These are phyloP conservation scores for Tenodera sinensis DNA, from an alignment of 2,888 invertebrate species.

Conservation along the genomic window DNA sequence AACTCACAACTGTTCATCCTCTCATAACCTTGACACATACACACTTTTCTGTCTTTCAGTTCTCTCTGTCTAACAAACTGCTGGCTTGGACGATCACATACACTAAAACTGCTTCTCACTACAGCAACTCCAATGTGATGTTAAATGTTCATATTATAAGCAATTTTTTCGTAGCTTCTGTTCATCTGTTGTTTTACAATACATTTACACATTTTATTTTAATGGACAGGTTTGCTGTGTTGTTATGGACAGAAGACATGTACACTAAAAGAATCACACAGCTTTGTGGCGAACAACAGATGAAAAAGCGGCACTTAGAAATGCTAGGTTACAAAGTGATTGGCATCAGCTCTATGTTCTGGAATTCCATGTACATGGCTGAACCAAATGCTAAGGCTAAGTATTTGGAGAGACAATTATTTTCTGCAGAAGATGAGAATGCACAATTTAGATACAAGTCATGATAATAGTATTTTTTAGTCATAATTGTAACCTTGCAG, in stretches of 20 bases:
- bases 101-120: too few relatives aligned
- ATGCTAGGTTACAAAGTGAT: conserved; percentile 60
- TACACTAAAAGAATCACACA: conserved; percentile 49
- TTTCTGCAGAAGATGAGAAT: not conserved
- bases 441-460: not conserved
- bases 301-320: conserved; percentile 58
- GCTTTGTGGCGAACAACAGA: conserved; percentile 50
- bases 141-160: too few relatives aligned
- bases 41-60: too few relatives aligned
- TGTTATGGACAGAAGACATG: conserved; percentile 47
- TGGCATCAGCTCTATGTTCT: conserved; percentile 50
- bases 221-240: conserved; percentile 46
- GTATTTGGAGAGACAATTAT: conserved; percentile 37
- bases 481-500: not conserved
- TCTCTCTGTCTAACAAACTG: too few relatives aligned
- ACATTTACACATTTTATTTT: too few relatives aligned
- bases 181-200: too few relatives aligned
- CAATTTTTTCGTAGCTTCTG: too few relatives aligned
- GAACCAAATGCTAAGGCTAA: conserved; percentile 48
- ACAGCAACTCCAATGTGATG: too few relatives aligned
- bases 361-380: conserved; percentile 55
- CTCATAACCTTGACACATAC: too few relatives aligned
- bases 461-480: not conserved
- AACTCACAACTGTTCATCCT: too few relatives aligned
- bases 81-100: too few relatives aligned